Evolutionary conservation across 2,113 vertebrate species (phyloP).

Genomic region (Naja naja): DNA sequence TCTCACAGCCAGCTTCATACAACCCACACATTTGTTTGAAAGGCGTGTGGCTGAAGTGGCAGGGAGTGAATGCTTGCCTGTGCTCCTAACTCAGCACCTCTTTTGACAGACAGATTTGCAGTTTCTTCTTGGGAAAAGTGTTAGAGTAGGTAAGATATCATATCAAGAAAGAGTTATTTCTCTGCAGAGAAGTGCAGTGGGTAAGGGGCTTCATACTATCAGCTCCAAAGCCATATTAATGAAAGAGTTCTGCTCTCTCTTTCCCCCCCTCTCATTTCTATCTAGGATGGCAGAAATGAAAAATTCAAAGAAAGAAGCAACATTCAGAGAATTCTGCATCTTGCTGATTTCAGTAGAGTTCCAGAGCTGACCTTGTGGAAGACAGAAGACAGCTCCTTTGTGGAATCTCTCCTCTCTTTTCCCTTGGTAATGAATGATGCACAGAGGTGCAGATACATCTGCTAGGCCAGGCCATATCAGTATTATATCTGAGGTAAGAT

Average conservation of each 20-base stretch:
- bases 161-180: background rate
- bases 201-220: background rate
- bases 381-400: constrained; percentile 41
- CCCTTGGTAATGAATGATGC: constrained; percentile 27
- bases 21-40: background rate
- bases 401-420: constrained; percentile 45
- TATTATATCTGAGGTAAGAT: constrained; percentile 40
- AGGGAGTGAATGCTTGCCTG: background rate
- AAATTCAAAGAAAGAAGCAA: constrained; percentile 67
- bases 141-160: background rate
- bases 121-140: background rate
- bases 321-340: constrained; percentile 43
- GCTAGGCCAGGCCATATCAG: constrained; percentile 2
- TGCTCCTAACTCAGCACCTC: background rate
- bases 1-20: background rate
- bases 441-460: constrained; percentile 19
- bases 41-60: background rate
- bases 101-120: background rate
- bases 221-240: constrained; percentile 24
- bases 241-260: constrained; percentile 21
- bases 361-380: constrained; percentile 21
- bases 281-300: constrained; percentile 64
- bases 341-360: constrained; percentile 4
- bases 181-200: background rate
- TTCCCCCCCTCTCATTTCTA: constrained; percentile 1